These are phyloP conservation scores for Megalops cyprinoides DNA, from an alignment of 2,797 vertebrate species.

Conservation along the genomic window DNA sequence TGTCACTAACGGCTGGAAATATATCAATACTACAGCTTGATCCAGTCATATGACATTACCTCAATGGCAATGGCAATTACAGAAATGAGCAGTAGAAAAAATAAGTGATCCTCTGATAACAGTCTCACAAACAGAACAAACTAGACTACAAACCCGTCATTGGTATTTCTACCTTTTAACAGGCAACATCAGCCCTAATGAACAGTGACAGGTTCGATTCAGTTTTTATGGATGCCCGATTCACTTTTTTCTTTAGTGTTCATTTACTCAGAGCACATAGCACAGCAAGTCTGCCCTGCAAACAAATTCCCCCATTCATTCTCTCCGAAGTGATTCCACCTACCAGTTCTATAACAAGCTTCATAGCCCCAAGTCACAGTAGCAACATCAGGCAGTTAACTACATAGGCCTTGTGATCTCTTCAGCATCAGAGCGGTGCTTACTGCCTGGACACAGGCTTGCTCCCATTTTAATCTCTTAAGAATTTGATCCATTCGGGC, in stretches of 20 bases:
- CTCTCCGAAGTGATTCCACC: constrained; percentile 20
- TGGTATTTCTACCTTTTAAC: too few relatives aligned
- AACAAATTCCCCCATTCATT: neutral
- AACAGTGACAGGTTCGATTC: neutral
- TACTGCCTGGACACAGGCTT: constrained; percentile 7
- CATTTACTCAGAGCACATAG: constrained; percentile 4
- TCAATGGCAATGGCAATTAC: neutral
- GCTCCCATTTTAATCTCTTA: constrained; percentile 21
- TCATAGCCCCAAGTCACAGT: constrained; percentile 3
- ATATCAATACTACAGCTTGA: neutral
- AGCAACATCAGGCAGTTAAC: constrained; percentile 9
- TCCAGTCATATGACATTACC: neutral
- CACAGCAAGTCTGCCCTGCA: constrained; percentile 13
- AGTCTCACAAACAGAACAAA: too few relatives aligned
- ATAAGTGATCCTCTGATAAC: too few relatives aligned
- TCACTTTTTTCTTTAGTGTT: constrained; percentile 3
- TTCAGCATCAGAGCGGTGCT: constrained; percentile 6
- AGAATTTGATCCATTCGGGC: constrained; percentile 12
- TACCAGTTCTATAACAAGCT: constrained; percentile 19
- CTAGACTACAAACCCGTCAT: too few relatives aligned
- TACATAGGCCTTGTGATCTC: neutral
- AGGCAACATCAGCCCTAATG: neutral
- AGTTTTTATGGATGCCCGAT: neutral
- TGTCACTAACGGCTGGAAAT: neutral
- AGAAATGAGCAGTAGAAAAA: neutral